These are phyloP conservation scores for Diabrotica undecimpunctata DNA, from an alignment of 1,140 invertebrate species.

Conservation along the genomic window DNA sequence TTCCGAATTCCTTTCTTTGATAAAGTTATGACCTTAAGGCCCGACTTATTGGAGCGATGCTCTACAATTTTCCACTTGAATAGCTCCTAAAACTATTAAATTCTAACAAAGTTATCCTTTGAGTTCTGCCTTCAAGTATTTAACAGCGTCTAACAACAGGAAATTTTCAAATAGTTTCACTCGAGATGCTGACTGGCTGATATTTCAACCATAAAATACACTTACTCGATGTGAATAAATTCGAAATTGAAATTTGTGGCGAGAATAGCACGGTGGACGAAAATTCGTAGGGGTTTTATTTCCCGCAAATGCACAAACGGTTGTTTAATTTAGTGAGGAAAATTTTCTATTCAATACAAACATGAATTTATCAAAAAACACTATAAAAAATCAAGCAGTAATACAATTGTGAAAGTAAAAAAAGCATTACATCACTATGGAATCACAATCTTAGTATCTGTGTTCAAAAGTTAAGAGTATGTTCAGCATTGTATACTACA, in stretches of 20 bases:
- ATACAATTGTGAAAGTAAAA: too few species aligned
- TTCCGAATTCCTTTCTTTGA: slow-evolving; percentile 7
- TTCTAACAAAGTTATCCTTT: slow-evolving; percentile 19
- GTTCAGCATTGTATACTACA: too few species aligned
- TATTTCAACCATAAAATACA: too few species aligned
- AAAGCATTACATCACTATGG: too few species aligned
- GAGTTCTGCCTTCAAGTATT: slow-evolving; percentile 2
- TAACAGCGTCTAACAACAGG: slow-evolving; percentile 6
- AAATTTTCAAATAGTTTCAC: slow-evolving; percentile 11
- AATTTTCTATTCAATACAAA: too few species aligned
- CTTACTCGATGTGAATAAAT: neutral
- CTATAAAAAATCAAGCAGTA: too few species aligned
- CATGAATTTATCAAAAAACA: too few species aligned
- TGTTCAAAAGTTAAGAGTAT: too few species aligned
- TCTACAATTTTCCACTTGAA: slow-evolving; percentile 15
- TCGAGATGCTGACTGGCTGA: neutral
- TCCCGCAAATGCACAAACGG: too few species aligned
- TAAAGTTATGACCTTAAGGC: slow-evolving; percentile 13
- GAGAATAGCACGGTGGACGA: neutral
- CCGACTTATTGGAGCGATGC: slow-evolving; percentile 8
- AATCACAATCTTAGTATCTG: too few species aligned
- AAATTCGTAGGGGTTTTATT: too few species aligned
- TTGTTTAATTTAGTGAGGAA: too few species aligned
- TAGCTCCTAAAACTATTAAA: slow-evolving; percentile 17
- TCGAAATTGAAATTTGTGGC: neutral